phyloP scores from a whole-genome alignment of 2,113 vertebrate genomes.

The Anoura caudifer region DNA sequence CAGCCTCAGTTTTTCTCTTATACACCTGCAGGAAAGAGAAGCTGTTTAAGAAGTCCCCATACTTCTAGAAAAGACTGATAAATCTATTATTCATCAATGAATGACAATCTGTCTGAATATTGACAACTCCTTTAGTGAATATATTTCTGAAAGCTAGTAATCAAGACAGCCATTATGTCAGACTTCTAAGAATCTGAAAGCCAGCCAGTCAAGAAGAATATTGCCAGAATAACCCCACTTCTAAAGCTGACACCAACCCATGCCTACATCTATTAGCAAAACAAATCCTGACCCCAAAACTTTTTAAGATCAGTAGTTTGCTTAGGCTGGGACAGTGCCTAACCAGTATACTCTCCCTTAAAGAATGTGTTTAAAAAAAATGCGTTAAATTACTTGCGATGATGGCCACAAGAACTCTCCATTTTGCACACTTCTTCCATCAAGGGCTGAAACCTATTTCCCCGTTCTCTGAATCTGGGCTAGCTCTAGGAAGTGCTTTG shows the following conservation, averaged over 20 bases:
- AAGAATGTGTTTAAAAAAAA: not conserved
- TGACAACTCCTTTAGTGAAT: not conserved
- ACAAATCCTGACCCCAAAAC: not conserved
- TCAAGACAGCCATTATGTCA: not conserved
- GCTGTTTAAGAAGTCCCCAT: not conserved
- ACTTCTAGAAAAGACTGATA: not conserved
- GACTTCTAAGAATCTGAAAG: not conserved
- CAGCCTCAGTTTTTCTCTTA: constrained; percentile 91
- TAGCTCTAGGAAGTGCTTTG: not conserved
- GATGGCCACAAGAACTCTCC: not conserved
- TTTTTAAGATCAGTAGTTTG: not conserved
- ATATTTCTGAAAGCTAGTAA: not conserved
- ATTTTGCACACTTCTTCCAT: not conserved
- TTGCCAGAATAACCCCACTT: not conserved
- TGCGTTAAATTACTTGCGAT: not conserved
- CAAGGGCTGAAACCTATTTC: constrained; percentile 11
- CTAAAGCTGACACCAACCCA: not conserved
- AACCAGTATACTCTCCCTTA: not conserved
- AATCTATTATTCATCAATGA: constrained; percentile 20
- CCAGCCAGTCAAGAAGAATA: not conserved
- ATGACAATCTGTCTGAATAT: not conserved
- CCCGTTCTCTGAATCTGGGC: not conserved
- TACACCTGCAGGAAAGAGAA: constrained; percentile 83
- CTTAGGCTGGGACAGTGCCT: not conserved
- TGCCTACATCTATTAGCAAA: not conserved